A percentile compares a stretch with the other conserved stretches of the same genome.
These are phyloP conservation scores for Sylvia atricapilla DNA, from an alignment of 2,113 vertebrate species.

Conservation along the genomic window DNA sequence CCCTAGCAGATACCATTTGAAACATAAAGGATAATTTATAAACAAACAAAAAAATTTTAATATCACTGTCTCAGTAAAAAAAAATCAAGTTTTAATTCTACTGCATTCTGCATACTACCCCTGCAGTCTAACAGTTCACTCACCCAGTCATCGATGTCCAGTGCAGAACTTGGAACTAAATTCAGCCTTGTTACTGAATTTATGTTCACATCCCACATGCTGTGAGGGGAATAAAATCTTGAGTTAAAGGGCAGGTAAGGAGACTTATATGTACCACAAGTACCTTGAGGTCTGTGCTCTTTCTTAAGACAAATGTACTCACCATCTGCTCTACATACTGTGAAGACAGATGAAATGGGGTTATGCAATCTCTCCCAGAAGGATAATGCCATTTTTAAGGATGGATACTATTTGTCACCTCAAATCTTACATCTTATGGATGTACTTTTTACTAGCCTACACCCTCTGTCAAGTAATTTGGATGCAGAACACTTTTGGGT, in stretches of 20 bases:
- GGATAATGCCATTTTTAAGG: neutral
- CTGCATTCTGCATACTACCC: neutral
- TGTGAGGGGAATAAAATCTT: neutral
- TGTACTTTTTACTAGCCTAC: neutral
- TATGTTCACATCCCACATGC: neutral
- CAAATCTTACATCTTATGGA: neutral
- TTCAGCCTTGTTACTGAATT: neutral
- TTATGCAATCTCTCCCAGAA: neutral
- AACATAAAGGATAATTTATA: neutral
- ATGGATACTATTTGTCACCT: neutral
- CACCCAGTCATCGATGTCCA: neutral
- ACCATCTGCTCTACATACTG: neutral
- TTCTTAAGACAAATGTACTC: neutral
- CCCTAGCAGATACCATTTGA: neutral
- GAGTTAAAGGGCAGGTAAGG: neutral
- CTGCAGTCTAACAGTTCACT: neutral
- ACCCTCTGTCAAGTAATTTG: neutral
- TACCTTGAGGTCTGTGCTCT: neutral
- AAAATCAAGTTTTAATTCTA: neutral
- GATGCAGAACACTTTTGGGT: neutral
- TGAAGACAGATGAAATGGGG: neutral
- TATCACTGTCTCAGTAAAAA: neutral
- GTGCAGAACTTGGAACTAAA: neutral
- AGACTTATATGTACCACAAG: neutral
- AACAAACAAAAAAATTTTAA: neutral